Conservation (phyloP, 2,113 vertebrate species). For the Ceyx cyanopectus region DNA sequence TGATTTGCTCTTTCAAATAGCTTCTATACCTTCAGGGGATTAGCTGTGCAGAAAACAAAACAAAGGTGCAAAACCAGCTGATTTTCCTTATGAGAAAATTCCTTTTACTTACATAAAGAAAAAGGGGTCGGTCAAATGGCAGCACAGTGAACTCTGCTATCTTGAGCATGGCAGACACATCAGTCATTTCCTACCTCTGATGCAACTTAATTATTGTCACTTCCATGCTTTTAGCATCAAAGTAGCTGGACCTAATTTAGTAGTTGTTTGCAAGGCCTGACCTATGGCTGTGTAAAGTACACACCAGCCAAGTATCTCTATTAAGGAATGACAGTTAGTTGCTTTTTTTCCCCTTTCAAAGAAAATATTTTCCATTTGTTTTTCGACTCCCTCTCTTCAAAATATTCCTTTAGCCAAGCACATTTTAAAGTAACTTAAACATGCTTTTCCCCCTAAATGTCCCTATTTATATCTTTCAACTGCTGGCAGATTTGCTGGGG, state of each 20-base stretch:
- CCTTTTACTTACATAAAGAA: conserved; percentile 17
- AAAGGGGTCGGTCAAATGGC: background rate
- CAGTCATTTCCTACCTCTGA: conserved; percentile 42
- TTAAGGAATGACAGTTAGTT: conserved; percentile 31
- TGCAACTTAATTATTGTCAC: conserved; percentile 55
- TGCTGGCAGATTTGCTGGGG: conserved; percentile 23
- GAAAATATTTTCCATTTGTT: conserved; percentile 66
- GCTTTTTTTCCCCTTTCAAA: conserved; percentile 28
- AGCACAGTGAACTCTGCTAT: conserved; percentile 20
- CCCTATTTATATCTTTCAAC: conserved; percentile 17
- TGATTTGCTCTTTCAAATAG: conserved; percentile 58
- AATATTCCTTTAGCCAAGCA: conserved; percentile 60
- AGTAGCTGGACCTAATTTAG: conserved; percentile 55
- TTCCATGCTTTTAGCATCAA: conserved; percentile 54
- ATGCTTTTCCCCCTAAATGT: conserved; percentile 25
- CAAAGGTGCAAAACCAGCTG: conserved; percentile 36
- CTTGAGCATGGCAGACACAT: background rate
- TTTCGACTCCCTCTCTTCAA: conserved; percentile 61
- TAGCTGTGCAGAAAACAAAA: conserved; percentile 53
- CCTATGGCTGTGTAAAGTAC: conserved; percentile 9
- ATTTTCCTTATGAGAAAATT: conserved; percentile 45
- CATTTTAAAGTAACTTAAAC: conserved; percentile 56
- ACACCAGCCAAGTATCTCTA: conserved; percentile 26
- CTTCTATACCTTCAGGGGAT: conserved; percentile 44
- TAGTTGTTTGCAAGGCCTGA: conserved; percentile 61